Percentiles rank a stretch among this genome's conserved stretches.
Evolutionary conservation across 2,113 vertebrate species (phyloP).

Genomic region (Melanocharis versteri): DNA sequence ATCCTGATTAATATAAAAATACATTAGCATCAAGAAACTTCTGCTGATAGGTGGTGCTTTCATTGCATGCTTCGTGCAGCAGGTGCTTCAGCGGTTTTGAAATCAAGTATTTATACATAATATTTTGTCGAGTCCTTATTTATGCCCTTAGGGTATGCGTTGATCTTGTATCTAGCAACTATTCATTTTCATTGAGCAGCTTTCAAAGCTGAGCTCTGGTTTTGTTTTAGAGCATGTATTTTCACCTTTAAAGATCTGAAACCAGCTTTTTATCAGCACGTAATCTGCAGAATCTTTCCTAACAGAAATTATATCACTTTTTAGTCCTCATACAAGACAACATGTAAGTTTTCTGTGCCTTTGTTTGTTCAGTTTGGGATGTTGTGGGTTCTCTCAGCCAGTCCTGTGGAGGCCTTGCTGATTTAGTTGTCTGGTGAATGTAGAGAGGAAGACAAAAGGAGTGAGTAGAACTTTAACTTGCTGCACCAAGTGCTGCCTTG

Average conservation of each 20-base stretch:
- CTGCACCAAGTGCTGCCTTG: neutral
- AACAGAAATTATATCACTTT: neutral
- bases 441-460: neutral
- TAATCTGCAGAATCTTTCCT: neutral
- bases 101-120: rapidly evolving
- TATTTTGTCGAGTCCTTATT: neutral
- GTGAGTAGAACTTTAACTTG: neutral
- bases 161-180: neutral
- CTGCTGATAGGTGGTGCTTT: neutral
- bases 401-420: neutral
- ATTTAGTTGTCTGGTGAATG: neutral
- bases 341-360: rapidly evolving
- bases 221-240: neutral
- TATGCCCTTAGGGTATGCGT: neutral
- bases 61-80: neutral
- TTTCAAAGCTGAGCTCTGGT: neutral
- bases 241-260: neutral
- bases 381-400: neutral
- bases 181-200: neutral
- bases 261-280: neutral
- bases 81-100: neutral
- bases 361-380: rapidly evolving
- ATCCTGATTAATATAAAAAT: neutral
- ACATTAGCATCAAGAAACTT: neutral
- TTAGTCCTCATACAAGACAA: rapidly evolving